Evolutionary conservation across 2,888 invertebrate species (phyloP), one percentile per base, ranked within the genome.

Genomic region (Coronaproctus castanopsis): DNA sequence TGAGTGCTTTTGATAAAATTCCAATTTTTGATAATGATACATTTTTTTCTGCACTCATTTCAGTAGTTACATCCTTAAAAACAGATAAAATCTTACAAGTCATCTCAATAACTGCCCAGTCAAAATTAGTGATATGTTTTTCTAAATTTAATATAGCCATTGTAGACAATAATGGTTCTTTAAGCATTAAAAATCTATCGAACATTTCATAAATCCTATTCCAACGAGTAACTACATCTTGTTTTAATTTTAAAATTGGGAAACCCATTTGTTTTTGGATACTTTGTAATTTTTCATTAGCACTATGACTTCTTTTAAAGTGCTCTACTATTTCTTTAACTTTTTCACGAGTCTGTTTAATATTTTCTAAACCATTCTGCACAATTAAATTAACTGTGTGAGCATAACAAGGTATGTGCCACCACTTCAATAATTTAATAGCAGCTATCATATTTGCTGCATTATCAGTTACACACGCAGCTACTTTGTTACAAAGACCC

Each of bases 21-120:
- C 52, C 48, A 48, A 53, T 53, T 57, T 57, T 57, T 5, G 57
- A 57, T 22, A 57, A 14, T 8, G 48, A 21, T 5, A 57, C 48
- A 48, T 57, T 53, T 19, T 57, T 51, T 50, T 57, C 57, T 51
- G 51, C 52, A 55, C 49, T 57, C 22, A 57, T 36, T 36, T 57
- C 57, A n/a, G 48, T 23, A 3, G 52, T 52, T 2, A 36, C 52
- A 23, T 57, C 36, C 36, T 52, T 48, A 57, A 57, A 57, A 36
- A 57, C 53, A 48, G 52, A 52, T 21, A 57, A n/a, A n/a, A n/a
- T n/a, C n/a, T n/a, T n/a, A n/a, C n/a, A n/a, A n/a, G n/a, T n/a
- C n/a, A n/a, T n/a, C n/a, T n/a, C n/a, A n/a, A n/a, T n/a, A n/a
- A n/a, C n/a, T n/a, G n/a, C n/a, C n/a, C n/a, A n/a, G n/a, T n/a